Evolutionary conservation across 2,797 vertebrate genomes (phyloP), one percentile per base, ranked within the genome.

Genomic region (Muscicapa striata): DNA sequence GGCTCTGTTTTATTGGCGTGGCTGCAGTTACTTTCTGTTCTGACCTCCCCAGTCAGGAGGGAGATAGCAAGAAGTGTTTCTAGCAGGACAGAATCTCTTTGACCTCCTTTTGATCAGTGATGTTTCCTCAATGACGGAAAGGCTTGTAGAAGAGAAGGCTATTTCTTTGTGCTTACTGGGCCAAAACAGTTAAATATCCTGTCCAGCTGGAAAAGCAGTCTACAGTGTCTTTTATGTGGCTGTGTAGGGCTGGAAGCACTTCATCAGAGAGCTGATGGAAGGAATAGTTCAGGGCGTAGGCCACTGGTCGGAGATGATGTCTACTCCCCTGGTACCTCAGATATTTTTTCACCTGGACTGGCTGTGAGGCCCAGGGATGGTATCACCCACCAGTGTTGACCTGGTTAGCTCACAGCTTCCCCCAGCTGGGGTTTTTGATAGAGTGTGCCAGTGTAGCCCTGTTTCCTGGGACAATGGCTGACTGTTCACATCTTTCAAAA

Each of bases 231-330:
- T 83, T 55, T 13, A 15, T 10, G 43, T 55, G 78, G 29, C 78
- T 68, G 30, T 32, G 45, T 34, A 75, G 70, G 77, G 58, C 61
- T 72, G 63, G 55, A 81, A 64, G 22, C 22, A 40, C 27, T 77
- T 83, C 4, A 30, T 38, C 21, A 21, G 52, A 29, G 67, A 77
- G 49, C 61, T 2, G 24, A 34, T n/a, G 26, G 55, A 45, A 94
- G 41, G 24, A 40, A 54, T 19, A 29, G 80, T 40, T 75, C 26
- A 54, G 66, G 58, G 54, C 0, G 0, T 32, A 62, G 86, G 27
- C 40, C 13, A 3, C 52, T 70, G 20, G 11, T 13, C 1, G 0
- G 46, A 84, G 67, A 6, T 89, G 63, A 66, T 0, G 0, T 54
- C 34, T 87, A 1, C 15, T 84, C 23, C 26, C 19, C 19, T 80